A percentile compares a stretch with the other conserved stretches of the same genome.
phyloP scores from a whole-genome alignment of 1,140 invertebrate species.

The Eueides isabella region DNA sequence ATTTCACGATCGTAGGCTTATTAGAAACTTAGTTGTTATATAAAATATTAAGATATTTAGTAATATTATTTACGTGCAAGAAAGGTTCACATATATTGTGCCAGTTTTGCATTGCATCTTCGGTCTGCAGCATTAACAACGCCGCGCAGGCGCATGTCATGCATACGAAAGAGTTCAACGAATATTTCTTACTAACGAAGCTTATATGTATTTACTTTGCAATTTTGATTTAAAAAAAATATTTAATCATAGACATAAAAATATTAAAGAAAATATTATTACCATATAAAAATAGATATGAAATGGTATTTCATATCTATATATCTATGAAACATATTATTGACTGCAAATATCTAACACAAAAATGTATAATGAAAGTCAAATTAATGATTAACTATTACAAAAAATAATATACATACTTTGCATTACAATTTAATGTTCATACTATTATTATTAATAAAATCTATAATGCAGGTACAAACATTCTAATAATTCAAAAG shows the following conservation, averaged over 20 bases:
- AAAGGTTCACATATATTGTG: background rate
- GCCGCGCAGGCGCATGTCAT: constrained; percentile 43
- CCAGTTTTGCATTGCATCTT: constrained; percentile 6
- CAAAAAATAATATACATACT: no score
- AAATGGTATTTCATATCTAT: no score
- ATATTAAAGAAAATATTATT: no score
- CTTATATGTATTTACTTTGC: background rate
- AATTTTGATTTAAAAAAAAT: background rate
- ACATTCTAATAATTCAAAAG: background rate
- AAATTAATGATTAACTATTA: no score
- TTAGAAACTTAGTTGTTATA: background rate
- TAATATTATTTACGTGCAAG: background rate
- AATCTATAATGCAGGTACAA: background rate
- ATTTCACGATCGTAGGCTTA: background rate
- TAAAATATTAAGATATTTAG: background rate
- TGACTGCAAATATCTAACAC: no score
- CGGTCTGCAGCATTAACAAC: constrained; percentile 14
- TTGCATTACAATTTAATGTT: no score
- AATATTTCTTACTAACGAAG: constrained; percentile 21
- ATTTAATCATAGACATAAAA: no score
- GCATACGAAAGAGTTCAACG: constrained; percentile 65
- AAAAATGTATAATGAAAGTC: no score
- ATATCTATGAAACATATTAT: no score
- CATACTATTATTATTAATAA: no score
- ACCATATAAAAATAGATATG: no score